Evolutionary conservation across 2,113 vertebrate species (phyloP).

Genomic region (Cariama cristata): DNA sequence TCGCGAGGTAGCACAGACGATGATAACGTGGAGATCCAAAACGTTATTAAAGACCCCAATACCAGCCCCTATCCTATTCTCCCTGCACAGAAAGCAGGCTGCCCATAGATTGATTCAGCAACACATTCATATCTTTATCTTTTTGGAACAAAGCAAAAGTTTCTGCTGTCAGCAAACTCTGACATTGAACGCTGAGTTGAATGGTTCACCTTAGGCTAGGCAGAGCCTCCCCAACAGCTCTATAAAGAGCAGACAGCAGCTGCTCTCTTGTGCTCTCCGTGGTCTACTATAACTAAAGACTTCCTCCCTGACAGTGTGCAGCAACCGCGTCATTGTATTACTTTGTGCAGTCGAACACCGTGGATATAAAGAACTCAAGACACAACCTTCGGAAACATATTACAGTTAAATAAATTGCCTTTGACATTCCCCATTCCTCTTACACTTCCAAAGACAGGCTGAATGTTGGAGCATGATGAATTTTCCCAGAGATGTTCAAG

Average conservation of each 20-base stretch:
- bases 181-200: neutral
- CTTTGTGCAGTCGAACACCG: neutral
- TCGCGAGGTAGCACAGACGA: neutral
- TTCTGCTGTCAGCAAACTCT: neutral
- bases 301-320: neutral
- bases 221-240: neutral
- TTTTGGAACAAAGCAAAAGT: neutral
- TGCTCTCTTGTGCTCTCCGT: neutral
- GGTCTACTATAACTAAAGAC: neutral
- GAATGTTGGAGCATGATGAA: neutral
- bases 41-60: neutral
- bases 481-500: neutral
- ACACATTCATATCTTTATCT: neutral
- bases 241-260: neutral
- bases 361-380: neutral
- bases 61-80: accelerated
- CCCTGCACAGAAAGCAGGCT: neutral
- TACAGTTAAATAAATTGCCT: neutral
- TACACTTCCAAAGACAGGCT: neutral
- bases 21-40: neutral
- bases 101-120: accelerated
- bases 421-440: neutral
- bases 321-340: neutral
- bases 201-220: neutral
- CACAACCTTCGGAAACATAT: neutral